These are phyloP conservation scores for Saxidomus purpurata DNA, from an alignment of 1,140 invertebrate genomes.

Conservation along the genomic window DNA sequence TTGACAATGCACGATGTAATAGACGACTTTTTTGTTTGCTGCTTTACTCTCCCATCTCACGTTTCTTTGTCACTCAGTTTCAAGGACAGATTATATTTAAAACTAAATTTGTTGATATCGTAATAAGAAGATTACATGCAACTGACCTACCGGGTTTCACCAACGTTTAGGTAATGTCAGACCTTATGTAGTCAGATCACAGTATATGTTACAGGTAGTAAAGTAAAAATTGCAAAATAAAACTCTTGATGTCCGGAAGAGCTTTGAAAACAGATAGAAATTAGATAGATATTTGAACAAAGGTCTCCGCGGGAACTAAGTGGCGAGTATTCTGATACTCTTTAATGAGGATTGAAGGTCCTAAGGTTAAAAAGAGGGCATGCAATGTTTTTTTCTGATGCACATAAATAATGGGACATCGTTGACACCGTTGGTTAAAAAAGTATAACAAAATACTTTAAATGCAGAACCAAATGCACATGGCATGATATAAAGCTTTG, in stretches of 20 bases:
- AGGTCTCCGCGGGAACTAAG: neutral
- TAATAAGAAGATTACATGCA: neutral
- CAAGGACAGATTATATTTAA: neutral
- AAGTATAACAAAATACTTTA: too few relatives aligned
- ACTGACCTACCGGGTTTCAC: neutral
- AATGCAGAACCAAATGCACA: too few relatives aligned
- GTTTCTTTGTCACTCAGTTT: neutral
- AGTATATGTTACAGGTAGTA: neutral
- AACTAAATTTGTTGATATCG: neutral
- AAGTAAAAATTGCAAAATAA: neutral
- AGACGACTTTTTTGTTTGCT: too few relatives aligned
- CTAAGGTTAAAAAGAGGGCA: neutral
- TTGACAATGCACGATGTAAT: too few relatives aligned
- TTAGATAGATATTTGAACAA: constrained; percentile 27
- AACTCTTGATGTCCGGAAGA: constrained; percentile 1
- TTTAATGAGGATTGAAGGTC: neutral
- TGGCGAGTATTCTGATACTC: neutral
- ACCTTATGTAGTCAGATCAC: neutral
- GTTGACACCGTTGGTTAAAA: too few relatives aligned
- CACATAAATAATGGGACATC: too few relatives aligned
- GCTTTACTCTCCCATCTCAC: too few relatives aligned
- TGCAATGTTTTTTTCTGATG: neutral
- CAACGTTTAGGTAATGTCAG: neutral
- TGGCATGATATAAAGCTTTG: too few relatives aligned
- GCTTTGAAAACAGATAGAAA: constrained; percentile 6